Evolutionary conservation across 2,888 invertebrate species (phyloP).

Genomic region (Opisthograptis luteolata): DNA sequence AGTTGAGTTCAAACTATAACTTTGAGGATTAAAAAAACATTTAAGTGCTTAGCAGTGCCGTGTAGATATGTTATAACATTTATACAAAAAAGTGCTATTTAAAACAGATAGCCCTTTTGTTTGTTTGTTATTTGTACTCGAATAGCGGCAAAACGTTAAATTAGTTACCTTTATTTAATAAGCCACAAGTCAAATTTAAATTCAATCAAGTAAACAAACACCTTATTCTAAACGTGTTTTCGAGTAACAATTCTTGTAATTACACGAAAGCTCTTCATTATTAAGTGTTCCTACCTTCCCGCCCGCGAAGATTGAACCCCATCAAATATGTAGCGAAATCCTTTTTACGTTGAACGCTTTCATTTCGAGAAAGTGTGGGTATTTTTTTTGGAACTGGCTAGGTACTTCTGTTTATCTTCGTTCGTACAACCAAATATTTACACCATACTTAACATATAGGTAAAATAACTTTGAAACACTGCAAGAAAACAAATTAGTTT

Average conservation of each 20-base stretch:
- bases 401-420: too few relatives aligned
- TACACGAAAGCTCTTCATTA: conserved; percentile 64
- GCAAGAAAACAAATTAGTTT: too few relatives aligned
- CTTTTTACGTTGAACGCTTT: conserved; percentile 75
- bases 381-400: neutral
- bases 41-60: too few relatives aligned
- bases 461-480: too few relatives aligned
- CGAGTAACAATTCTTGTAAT: conserved; percentile 62
- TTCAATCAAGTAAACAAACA: conserved; percentile 42
- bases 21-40: too few relatives aligned
- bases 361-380: conserved; percentile 21
- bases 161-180: conserved; percentile 13
- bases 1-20: too few relatives aligned
- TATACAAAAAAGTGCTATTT: too few relatives aligned
- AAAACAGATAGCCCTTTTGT: too few relatives aligned
- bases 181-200: conserved; percentile 19
- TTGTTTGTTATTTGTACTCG: too few relatives aligned
- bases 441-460: too few relatives aligned
- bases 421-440: too few relatives aligned
- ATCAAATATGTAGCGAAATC: conserved; percentile 80
- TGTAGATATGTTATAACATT: too few relatives aligned
- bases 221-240: conserved; percentile 42
- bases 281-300: conserved; percentile 65
- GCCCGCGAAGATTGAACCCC: conserved; percentile 66
- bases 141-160: neutral